Evolutionary conservation across 2,113 vertebrate species (phyloP).

Genomic region (Limanda limanda): DNA sequence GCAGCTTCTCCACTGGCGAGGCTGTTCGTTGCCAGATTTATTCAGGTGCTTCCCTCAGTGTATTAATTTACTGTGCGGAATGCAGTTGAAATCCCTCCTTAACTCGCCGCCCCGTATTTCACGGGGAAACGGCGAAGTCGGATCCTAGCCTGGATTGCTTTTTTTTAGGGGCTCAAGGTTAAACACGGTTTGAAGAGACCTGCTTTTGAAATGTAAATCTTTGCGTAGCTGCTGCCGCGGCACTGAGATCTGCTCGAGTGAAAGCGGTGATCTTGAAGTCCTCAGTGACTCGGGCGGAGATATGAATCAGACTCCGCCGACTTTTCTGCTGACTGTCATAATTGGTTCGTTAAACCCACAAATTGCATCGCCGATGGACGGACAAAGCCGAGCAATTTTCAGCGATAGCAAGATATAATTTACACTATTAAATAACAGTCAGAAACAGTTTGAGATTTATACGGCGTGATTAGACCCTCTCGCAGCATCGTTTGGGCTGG

Average conservation of each 20-base stretch:
- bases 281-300: conserved; percentile 23
- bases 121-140: not conserved
- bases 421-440: conserved; percentile 32
- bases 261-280: conserved; percentile 38
- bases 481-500: conserved; percentile 6
- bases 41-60: conserved; percentile 57
- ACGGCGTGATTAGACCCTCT: conserved; percentile 27
- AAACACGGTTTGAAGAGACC: conserved; percentile 43
- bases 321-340: conserved; percentile 53
- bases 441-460: conserved; percentile 2
- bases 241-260: not conserved
- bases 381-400: conserved; percentile 24
- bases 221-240: not conserved
- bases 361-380: conserved; percentile 43
- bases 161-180: conserved; percentile 39
- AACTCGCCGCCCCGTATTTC: conserved; percentile 19
- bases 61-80: conserved; percentile 39
- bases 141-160: conserved; percentile 32
- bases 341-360: conserved; percentile 60
- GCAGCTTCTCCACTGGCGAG: conserved; percentile 37
- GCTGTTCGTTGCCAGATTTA: conserved; percentile 41
- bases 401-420: conserved; percentile 27
- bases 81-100: conserved; percentile 36
- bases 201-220: conserved; percentile 65
- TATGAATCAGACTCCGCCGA: conserved; percentile 51